Percentiles rank a stretch among this genome's conserved stretches.
Conservation (phyloP, 2,888 invertebrate genomes). For the Mellilla xanthometata region DNA sequence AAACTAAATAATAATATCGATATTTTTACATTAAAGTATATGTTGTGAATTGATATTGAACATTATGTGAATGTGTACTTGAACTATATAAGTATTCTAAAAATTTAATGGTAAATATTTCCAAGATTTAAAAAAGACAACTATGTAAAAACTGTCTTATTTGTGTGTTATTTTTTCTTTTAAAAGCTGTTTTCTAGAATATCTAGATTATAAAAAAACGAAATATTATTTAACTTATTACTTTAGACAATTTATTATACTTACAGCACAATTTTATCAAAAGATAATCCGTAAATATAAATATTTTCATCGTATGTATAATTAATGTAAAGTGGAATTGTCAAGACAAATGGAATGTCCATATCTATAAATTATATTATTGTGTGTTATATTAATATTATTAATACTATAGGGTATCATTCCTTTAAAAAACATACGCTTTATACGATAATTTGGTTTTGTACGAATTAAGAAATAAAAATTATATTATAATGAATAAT, state of each 20-base stretch:
- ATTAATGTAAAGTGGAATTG: conserved; percentile 22
- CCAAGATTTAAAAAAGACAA: too few species aligned
- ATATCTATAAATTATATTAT: conserved; percentile 33
- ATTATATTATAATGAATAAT: conserved; percentile 31
- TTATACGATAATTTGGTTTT: conserved; percentile 52
- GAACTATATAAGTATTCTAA: too few species aligned
- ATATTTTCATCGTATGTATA: too few species aligned
- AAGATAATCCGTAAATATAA: too few species aligned
- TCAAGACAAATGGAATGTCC: conserved; percentile 26
- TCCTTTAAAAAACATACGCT: conserved; percentile 55
- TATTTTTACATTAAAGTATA: conserved; percentile 5
- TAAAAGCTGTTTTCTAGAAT: too few species aligned
- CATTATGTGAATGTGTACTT: conserved; percentile 5
- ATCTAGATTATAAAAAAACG: too few species aligned
- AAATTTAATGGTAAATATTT: too few species aligned
- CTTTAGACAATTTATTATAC: too few species aligned
- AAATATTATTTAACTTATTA: too few species aligned
- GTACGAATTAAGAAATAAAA: conserved; percentile 42
- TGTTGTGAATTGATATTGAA: conserved; percentile 1
- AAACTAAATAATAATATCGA: conserved; percentile 1
- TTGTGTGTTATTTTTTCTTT: too few species aligned
- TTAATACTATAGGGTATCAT: conserved; percentile 31
- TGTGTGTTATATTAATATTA: conserved; percentile 21
- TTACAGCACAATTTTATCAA: too few species aligned
- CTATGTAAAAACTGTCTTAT: too few species aligned